Base-by-base conservation (phyloP, 2,113 vertebrate species). In the Grallaria varia region DNA sequence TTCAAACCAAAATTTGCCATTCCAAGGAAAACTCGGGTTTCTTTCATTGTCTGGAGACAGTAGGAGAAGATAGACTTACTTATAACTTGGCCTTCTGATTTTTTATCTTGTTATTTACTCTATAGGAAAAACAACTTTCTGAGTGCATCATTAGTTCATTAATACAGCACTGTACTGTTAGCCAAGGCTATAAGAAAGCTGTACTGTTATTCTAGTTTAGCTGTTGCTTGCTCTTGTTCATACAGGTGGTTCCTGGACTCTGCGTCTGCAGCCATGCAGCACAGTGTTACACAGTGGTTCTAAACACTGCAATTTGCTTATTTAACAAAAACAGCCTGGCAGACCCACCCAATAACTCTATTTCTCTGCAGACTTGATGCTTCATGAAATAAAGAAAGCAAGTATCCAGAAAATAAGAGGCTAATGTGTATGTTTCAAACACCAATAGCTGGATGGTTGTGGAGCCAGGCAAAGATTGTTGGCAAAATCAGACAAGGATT, bases 181-280 rank as follows among this genome's bases (percentile, higher is more conserved):
- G 35, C 4, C 9, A 39, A 42, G 15, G 3, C 22, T 56, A 18
- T 23, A 50, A n/a, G 28, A 33, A 81, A 71, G 2, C 30, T 45
- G 4, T 18, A 28, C 4, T 5, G 1, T n/a, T 60, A 45, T 37
- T 4, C 40, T 40, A 7, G 9, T 19, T 44, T 35, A 63, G 9
- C 10, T 58, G 1, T 12, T 58, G 13, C 20, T 42, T 74, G 9
- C 1, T 8, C 27, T 7, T 31, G 6, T 19, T 89, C 3, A 0
- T 42, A 58, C 39, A 10, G 5, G 15, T 35, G 14, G 8, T 63
- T 87, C 45, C 14, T 35, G 7, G 14, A 9, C 4, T 47, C 19
- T 71, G 14, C 42, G 21, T 9, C 17, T 59, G 14, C 24, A 80
- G 7, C 3, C 31, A 30, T 12, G 8, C 12, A 63, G 37, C 6